A percentile compares a stretch with the other conserved stretches of the same genome.
phyloP scores from a whole-genome alignment of 2,113 vertebrate species.

The Psammodynastes pulverulentus region DNA sequence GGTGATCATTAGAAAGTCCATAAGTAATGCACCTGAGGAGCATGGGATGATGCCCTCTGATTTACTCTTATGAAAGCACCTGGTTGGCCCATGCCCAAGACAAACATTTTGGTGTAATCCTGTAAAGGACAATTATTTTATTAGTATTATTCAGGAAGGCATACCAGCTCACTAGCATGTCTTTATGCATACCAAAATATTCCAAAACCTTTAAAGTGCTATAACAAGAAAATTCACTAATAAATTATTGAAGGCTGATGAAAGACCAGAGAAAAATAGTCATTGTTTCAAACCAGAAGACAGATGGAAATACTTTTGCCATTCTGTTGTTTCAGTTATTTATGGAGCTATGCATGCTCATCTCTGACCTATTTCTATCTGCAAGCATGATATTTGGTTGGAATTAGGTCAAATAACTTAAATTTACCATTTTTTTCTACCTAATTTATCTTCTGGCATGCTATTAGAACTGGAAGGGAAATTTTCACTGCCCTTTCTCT shows the following conservation, averaged over 20 bases:
- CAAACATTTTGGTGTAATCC: not conserved
- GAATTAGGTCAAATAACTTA: not conserved
- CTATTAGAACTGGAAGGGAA: not conserved
- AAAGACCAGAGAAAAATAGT: not conserved
- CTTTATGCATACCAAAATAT: not conserved
- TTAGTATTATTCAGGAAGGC: not conserved
- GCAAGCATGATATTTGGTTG: not conserved
- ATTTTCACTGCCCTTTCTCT: not conserved
- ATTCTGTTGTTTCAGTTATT: not conserved
- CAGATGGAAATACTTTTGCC: not conserved
- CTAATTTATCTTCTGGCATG: not conserved
- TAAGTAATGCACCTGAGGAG: not conserved
- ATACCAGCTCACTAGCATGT: not conserved
- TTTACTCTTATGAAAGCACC: not conserved
- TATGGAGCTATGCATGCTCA: not conserved
- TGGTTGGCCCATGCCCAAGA: not conserved
- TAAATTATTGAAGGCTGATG: not conserved
- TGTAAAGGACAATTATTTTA: not conserved
- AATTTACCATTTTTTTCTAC: not conserved
- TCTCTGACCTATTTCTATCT: not conserved
- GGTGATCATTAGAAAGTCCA: not conserved
- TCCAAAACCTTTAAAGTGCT: not conserved
- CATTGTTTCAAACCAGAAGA: not conserved
- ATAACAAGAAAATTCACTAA: not conserved
- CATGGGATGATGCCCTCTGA: not conserved